Evolutionary conservation across 2,888 invertebrate species (phyloP), one percentile per base, ranked within the genome.

Genomic region (Cylloceria caligata): DNA sequence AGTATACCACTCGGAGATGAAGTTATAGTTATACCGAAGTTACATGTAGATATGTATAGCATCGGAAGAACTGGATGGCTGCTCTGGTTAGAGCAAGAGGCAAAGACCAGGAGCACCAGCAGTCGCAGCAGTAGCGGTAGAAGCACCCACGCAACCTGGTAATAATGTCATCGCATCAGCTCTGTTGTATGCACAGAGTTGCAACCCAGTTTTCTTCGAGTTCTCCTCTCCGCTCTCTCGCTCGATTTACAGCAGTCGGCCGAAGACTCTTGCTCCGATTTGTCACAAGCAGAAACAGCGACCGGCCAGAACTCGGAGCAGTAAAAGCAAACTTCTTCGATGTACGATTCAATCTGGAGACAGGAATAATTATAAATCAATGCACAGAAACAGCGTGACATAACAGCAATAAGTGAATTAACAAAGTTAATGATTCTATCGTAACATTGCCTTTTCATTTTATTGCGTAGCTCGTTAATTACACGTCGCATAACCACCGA

Each of bases 121-220:
- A 57, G 65, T 55, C 60, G 42, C 34, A 69, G 36, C 69, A 65
- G 30, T n/a, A 30, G 30, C 60, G 57, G 69, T 55, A 57, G 57
- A 16, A 65, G 47, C 71, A 67, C 80, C 76, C 80, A 76, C 80
- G 65, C 80, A 81, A 64, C 19, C 49, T 24, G 42, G 57, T 76
- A 76, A 81, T 81, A 72, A 76, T 76, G 76, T 81, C 80, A 72
- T 72, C 76, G 73, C 73, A 73, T 73, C 39, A 67, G 65, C 71
- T 60, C 55, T 47, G 30, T 34, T 27, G 16, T 42, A 45, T 71
- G 71, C 36, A 65, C 45, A 34, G 30, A 75, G 71, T 75, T 71
- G 69, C 80, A 80, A 80, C 80, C 80, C 71, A 80, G 75, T 80
- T 80, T 71, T 76, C 71, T 76, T 76, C 55, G 75, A 80, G 71